These are phyloP conservation scores for Polydrusus pterygomalis DNA, from an alignment of 2,888 invertebrate genomes.

Conservation along the genomic window DNA sequence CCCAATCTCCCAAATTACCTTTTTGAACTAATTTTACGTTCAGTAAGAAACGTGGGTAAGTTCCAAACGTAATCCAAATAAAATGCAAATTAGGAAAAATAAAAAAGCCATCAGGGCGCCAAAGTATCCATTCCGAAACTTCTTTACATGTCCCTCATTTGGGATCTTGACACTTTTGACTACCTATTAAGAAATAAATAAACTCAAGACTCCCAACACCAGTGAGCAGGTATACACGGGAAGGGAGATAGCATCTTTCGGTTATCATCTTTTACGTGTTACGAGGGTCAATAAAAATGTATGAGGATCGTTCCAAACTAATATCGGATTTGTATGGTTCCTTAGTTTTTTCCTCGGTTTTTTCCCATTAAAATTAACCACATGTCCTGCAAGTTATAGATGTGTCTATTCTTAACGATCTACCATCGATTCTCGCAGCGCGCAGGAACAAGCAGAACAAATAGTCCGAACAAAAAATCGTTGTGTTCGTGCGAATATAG, in stretches of 20 bases:
- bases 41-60: conserved; percentile 25
- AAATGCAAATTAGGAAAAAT: conserved; percentile 44
- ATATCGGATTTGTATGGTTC: too few species aligned
- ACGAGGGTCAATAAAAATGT: conserved; percentile 28
- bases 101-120: conserved; percentile 49
- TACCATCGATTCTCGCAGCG: too few species aligned
- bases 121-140: conserved; percentile 46
- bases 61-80: conserved; percentile 38
- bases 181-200: conserved; percentile 56
- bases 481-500: too few species aligned
- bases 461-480: too few species aligned
- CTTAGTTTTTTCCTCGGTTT: too few species aligned
- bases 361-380: too few species aligned
- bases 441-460: too few species aligned
- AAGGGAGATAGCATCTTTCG: conserved; percentile 41
- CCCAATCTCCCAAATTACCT: conserved; percentile 10
- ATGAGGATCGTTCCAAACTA: too few species aligned
- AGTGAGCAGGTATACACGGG: conserved; percentile 44
- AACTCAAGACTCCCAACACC: conserved; percentile 44
- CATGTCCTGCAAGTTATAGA: too few species aligned
- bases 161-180: conserved; percentile 50
- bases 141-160: conserved; percentile 43
- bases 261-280: conserved; percentile 16
- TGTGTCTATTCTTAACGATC: too few species aligned
- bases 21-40: conserved; percentile 21